These are phyloP conservation scores for Channa argus DNA, from an alignment of 2,113 vertebrate species.

Conservation along the genomic window DNA sequence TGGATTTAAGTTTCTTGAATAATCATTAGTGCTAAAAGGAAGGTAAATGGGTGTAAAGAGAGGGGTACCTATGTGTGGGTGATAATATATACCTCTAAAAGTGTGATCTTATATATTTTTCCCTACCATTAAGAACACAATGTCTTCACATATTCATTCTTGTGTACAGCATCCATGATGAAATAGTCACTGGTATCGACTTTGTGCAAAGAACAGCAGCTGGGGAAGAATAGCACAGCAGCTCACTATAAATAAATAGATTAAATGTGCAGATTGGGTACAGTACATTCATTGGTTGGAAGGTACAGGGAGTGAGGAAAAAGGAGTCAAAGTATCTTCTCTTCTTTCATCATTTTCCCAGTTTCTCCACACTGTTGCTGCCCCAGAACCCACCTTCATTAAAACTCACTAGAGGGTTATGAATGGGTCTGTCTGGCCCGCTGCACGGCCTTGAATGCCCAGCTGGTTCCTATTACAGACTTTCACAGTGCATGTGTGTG, in stretches of 20 bases:
- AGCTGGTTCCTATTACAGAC: constrained; percentile 86
- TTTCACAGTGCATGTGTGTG: constrained; percentile 7
- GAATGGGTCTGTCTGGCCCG: constrained; percentile 83
- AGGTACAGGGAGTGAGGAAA: constrained; percentile 47
- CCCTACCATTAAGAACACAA: not conserved
- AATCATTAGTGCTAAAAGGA: not conserved
- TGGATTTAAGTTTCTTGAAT: not conserved
- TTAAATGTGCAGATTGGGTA: constrained; percentile 21
- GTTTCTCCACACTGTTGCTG: constrained; percentile 56
- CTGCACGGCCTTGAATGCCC: constrained; percentile 79
- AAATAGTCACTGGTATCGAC: not conserved
- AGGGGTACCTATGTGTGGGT: not conserved
- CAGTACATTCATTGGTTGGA: constrained; percentile 38
- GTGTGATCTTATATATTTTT: constrained; percentile 13
- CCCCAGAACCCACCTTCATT: constrained; percentile 81
- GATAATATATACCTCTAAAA: not conserved
- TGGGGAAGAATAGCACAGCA: not conserved
- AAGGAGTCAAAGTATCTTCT: constrained; percentile 43
- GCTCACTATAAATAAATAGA: constrained; percentile 22
- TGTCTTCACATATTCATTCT: not conserved
- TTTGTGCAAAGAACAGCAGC: not conserved
- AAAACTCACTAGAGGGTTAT: constrained; percentile 84
- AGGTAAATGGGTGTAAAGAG: not conserved
- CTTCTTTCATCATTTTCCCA: constrained; percentile 60
- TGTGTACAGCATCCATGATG: not conserved